Base-by-base conservation (phyloP, 2,113 vertebrate genomes). In the Conger conger region DNA sequence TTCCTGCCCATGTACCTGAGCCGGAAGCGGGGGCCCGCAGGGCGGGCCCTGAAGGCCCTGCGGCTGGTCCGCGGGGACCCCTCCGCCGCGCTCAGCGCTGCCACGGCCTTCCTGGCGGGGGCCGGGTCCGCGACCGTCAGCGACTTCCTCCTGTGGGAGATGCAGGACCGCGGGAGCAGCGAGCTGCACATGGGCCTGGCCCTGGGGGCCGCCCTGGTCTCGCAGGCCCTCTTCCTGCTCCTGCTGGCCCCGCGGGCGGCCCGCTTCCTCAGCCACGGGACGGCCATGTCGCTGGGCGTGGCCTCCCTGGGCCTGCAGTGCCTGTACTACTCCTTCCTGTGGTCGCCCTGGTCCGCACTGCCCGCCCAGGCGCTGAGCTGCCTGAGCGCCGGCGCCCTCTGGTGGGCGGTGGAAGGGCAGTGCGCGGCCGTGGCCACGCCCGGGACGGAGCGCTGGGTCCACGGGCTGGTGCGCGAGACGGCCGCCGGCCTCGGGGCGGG, bases 81-180 rank as follows among this genome's bases (percentile, higher is more conserved):
- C 35, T 93, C 81, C 9, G 95, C 96, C 0, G 45, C 95, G 30
- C 92, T 98, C 15, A 92, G 92, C 0, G 90, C 94, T 0, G 0
- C 91, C 91, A 98, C 96, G 0, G n/a, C 93, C 79, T 86, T 96
- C 79, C 81, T 98, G 83, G 83, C 88, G 0, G 97, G 96, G 0
- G 89, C 86, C 0, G 89, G 91, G 0, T 15, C 84, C 33, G 95
- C 97, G 0, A 40, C 90, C 0, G 90, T 93, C 37, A 94, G 96
- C 16, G 95, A 96, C 93, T 98, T 98, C 79, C 94, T 98, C 0
- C 94, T 97, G 82, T 98, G 97, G 97, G 94, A 96, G 91, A 97
- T 98, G 97, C 86, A 96, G 89, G 96, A 97, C 84, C 89, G 82
- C 0, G 95, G 95, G 57, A 92, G 97, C 87, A 86, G 82, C 0